These are phyloP conservation scores for Clarias magur DNA, from an alignment of 2,113 vertebrate genomes.

Conservation along the genomic window DNA sequence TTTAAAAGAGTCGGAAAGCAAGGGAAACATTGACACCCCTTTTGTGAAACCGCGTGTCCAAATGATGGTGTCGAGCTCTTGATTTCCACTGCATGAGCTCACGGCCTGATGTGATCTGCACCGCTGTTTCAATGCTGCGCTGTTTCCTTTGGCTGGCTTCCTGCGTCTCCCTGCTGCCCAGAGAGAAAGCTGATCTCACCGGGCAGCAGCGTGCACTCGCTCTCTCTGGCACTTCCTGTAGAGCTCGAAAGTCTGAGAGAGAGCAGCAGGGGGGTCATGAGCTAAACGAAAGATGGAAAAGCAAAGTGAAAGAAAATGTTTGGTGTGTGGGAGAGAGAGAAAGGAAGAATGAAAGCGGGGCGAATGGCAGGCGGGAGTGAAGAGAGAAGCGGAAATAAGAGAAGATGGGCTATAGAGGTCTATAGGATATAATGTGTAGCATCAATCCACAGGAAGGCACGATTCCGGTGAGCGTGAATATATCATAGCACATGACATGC, in stretches of 20 bases:
- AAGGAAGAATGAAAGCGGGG: slow-evolving; percentile 1
- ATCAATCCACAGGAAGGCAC: not conserved
- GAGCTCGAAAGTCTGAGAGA: slow-evolving; percentile 41
- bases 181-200: slow-evolving; percentile 40
- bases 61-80: slow-evolving; percentile 14
- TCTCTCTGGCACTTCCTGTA: slow-evolving; percentile 44
- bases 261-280: not conserved
- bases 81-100: slow-evolving; percentile 30
- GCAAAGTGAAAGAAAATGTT: not conserved
- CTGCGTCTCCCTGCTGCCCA: slow-evolving; percentile 44
- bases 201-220: slow-evolving; percentile 23
- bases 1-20: not conserved
- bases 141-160: slow-evolving; percentile 49
- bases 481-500: slow-evolving; percentile 25
- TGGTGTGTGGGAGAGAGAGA: not conserved
- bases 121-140: slow-evolving; percentile 23
- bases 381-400: not conserved
- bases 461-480: not conserved
- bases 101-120: slow-evolving; percentile 39
- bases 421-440: slow-evolving; percentile 6
- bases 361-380: slow-evolving; percentile 2
- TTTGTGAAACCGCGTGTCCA: not conserved
- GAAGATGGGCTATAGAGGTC: not conserved
- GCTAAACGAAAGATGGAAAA: slow-evolving; percentile 9
- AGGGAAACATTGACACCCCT: slow-evolving; percentile 11